Percentiles rank a stretch among this genome's conserved stretches.
Conservation (phyloP, 2,113 vertebrate genomes). For the Hemiscyllium ocellatum region DNA sequence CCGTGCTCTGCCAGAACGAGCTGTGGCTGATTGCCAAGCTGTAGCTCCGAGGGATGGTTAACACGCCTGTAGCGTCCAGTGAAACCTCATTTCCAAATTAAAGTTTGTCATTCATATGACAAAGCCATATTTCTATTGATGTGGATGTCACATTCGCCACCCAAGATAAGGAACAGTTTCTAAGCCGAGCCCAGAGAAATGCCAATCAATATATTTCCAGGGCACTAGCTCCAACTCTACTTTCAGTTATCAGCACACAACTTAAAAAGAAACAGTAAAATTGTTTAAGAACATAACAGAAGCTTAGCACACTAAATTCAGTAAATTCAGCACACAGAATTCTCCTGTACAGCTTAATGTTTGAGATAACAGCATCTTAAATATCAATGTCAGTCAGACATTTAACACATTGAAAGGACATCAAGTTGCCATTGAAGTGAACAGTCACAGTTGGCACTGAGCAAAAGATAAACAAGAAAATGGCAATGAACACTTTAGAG, state of each 20-base stretch:
- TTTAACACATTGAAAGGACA: no score
- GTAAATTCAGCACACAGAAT: no score
- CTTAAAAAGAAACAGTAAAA: not conserved
- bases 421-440: no score
- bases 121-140: constrained; percentile 1
- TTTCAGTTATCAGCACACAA: not conserved
- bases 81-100: constrained; percentile 13
- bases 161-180: not conserved
- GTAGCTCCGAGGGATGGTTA: not conserved
- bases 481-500: no score
- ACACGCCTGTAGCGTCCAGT: not conserved
- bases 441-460: no score
- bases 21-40: not conserved
- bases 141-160: not conserved
- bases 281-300: not conserved
- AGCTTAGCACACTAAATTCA: not conserved
- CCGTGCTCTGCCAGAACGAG: not conserved
- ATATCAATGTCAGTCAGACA: no score
- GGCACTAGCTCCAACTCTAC: not conserved
- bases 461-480: no score
- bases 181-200: not conserved
- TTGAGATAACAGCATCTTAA: no score
- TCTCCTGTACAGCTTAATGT: no score
- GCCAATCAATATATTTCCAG: no score
- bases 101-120: not conserved